Base-by-base conservation (phyloP, 1,140 invertebrate species). In the Anoplolepis gracilipes region DNA sequence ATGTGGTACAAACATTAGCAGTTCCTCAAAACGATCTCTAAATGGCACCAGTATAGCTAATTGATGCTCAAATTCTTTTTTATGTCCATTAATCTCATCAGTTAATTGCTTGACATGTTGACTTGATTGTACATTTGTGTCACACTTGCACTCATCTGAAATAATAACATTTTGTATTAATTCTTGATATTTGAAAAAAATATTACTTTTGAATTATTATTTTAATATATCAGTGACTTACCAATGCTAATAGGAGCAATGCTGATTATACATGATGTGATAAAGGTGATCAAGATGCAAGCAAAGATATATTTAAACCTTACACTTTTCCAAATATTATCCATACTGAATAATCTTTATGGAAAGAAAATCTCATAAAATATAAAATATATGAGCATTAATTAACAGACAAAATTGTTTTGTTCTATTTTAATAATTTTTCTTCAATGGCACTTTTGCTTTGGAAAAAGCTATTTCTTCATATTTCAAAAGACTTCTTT, bases 1-100 rank as follows among this genome's bases (percentile, higher is more conserved):
- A 93, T 99, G 97, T 36, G 99, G 99, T 39, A 97, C 97, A 96
- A 99, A 99, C 92, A 97, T 96, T 39, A 99, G 90, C 3, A 99
- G 95, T 94, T 99, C 99, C 91, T 99, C 98, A 94, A 99, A 99
- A 84, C 99, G 96, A 94, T 99, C 98, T 92, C 98, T 95, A 95
- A 98, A 99, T 90, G 99, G 99, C 75, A 99, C 97, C 85, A 99
- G 95, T 78, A 99, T 95, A 75, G 98, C 98, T 89, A 99, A 94
- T 88, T 93, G 95, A 89, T 96, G 96, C 57, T 88, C 84, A 1
- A 86, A 87, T 75, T 87, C 91, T 10, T 84, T 89, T 55, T 82
- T 69, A 61, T 33, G 13, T 72, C 53, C 49, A 42, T 81, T 87
- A 81, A 70, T 33, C 72, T 70, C 78, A 53, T 81, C 76, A 42